Percentiles rank a stretch among this genome's conserved stretches.
Evolutionary conservation across 2,797 vertebrate species (phyloP).

Genomic region (Lemur catta): DNA sequence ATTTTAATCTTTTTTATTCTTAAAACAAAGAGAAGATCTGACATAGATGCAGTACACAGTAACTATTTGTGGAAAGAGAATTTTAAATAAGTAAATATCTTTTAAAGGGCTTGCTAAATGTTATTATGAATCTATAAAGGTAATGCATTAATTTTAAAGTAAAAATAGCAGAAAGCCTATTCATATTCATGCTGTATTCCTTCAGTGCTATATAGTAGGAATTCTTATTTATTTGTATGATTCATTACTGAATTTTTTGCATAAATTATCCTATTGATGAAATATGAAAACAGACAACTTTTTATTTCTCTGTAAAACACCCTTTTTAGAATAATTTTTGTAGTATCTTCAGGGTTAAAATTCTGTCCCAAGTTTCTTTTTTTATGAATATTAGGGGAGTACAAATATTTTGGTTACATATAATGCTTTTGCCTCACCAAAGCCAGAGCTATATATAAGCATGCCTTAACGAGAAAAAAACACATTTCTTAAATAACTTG

Average conservation of each 20-base stretch:
- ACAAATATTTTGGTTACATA: too few species aligned
- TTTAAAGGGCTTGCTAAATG: background rate
- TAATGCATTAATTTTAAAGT: background rate
- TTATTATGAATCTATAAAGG: background rate
- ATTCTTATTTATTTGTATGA: background rate
- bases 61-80: background rate
- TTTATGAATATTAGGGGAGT: too few species aligned
- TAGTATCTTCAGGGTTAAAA: background rate
- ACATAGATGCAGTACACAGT: background rate
- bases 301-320: background rate
- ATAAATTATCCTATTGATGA: background rate
- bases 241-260: background rate
- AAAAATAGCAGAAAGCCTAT: background rate
- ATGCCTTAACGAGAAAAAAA: too few species aligned
- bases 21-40: background rate
- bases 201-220: background rate
- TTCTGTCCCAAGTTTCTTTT: background rate
- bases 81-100: background rate
- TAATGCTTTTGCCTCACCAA: too few species aligned
- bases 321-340: background rate
- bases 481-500: background rate
- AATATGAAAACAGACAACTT: background rate
- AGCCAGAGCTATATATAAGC: too few species aligned
- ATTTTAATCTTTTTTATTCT: background rate
- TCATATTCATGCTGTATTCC: background rate